A percentile compares a stretch with the other conserved stretches of the same genome.
These are phyloP conservation scores for Heterodera carotae DNA, from an alignment of 1,140 invertebrate species.

Conservation along the genomic window DNA sequence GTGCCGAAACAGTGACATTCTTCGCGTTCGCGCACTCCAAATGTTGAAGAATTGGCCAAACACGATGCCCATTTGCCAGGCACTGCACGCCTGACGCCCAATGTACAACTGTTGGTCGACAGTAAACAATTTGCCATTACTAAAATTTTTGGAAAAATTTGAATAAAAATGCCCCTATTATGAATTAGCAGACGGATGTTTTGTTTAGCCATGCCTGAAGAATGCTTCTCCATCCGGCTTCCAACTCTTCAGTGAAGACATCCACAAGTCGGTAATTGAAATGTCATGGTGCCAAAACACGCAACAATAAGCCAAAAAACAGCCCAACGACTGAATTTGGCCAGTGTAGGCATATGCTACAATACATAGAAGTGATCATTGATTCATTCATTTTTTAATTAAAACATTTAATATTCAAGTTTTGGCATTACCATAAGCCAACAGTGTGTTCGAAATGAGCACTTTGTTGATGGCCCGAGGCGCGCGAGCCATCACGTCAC, in stretches of 20 bases:
- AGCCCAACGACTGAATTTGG: conserved; percentile 47
- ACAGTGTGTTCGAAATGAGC: conserved; percentile 44
- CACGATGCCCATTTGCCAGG: conserved; percentile 58
- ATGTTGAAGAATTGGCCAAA: conserved; percentile 56
- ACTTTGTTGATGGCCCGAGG: conserved; percentile 66
- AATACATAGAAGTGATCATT: not conserved
- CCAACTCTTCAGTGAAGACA: conserved; percentile 37
- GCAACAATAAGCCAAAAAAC: conserved; percentile 49
- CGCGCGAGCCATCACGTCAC: conserved; percentile 54
- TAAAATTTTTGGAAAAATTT: not conserved
- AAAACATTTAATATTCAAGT: not conserved
- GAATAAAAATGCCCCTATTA: not conserved
- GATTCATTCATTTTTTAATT: no score
- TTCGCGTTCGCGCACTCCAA: conserved; percentile 44
- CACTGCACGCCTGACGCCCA: conserved; percentile 44
- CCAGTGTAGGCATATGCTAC: conserved; percentile 19
- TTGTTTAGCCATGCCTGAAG: conserved; percentile 4
- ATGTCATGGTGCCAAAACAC: conserved; percentile 55
- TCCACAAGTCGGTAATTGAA: conserved; percentile 43
- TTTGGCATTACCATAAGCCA: conserved; percentile 49
- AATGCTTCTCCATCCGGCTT: conserved; percentile 32
- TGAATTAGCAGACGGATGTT: no score
- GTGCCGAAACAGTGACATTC: conserved; percentile 46
- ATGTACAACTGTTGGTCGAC: conserved; percentile 47
- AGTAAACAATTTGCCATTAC: conserved; percentile 45